Conservation (phyloP, 2,888 invertebrate genomes). For the Callinectes sapidus region DNA sequence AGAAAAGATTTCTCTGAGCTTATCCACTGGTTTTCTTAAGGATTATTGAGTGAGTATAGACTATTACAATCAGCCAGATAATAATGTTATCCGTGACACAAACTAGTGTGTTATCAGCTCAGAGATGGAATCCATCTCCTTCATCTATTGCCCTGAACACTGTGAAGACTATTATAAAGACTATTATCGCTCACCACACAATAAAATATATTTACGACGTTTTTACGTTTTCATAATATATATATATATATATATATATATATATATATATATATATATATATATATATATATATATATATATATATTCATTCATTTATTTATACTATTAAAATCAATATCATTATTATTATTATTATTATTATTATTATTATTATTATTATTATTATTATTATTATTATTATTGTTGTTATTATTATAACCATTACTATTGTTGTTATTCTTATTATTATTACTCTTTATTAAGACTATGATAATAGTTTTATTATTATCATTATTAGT, state of each 20-base stretch:
- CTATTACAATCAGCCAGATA: not conserved
- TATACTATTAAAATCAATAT: no score
- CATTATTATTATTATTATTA: not conserved
- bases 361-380: not conserved
- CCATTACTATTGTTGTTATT: no score
- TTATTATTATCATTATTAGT: not conserved
- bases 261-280: slow-evolving; percentile 62
- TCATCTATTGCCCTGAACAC: not conserved
- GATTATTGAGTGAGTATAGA: not conserved
- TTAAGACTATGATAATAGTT: no score
- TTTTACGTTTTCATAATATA: not conserved
- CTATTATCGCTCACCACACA: not conserved
- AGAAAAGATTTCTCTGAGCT: not conserved
- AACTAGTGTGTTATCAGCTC: not conserved
- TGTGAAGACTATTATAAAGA: not conserved
- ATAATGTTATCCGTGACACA: not conserved
- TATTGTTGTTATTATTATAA: no score
- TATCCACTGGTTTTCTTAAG: not conserved
- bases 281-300: slow-evolving; percentile 47
- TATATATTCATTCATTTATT: no score
- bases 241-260: slow-evolving; percentile 58
- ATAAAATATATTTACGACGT: not conserved
- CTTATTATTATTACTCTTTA: not conserved
- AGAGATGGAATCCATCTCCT: not conserved
- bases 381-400: no score